Evolutionary conservation across 2,888 invertebrate species (phyloP), one percentile per base, ranked within the genome.

Genomic region (Philereme transversata): DNA sequence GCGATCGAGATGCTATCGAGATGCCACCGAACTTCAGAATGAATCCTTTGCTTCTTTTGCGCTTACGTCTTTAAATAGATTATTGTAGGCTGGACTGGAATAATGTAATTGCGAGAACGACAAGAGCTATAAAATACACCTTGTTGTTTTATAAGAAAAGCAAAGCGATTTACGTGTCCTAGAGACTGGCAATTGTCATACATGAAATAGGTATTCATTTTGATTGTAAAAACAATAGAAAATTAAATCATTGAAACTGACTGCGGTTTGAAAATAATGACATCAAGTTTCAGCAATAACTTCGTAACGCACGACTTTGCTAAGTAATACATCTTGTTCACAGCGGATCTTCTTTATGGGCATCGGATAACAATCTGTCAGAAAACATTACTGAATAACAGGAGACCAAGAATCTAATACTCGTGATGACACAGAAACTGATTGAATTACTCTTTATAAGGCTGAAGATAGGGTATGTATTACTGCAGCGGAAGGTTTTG

Each of bases 1-100:
- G 77, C 79, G 77, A 88, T 89, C 84, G 78, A 78, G 83, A 87
- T 85, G 67, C 69, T 82, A 85, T 86, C 84, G 62, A 61, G 67
- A 74, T 74, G 76, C 76, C 76, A 76, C 76, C 74, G 72, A 77
- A 75, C 70, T 70, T 71, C 66, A 53, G 70, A 67, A 75, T 76
- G 76, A 76, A 78, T 77, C 72, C 65, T 65, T 60, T 64, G 71
- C 60, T 73, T 71, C 68, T 73, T 70, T 71, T 70, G 64, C 67
- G 41, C 41, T 52, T 41, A 59, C 11, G 40, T 41, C 55, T 62
- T 55, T 55, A 54, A 57, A 53, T 57, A 54, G 41, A 50, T 56
- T 52, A 43, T 38, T 43, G 36, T 44, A 56, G 51, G 36, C 41
- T 59, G 58, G 48, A 43, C 34, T 51, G 8, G 45, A 44, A 40